phyloP scores from a whole-genome alignment of 2,113 vertebrate genomes.

The Brevimyrus niger region DNA sequence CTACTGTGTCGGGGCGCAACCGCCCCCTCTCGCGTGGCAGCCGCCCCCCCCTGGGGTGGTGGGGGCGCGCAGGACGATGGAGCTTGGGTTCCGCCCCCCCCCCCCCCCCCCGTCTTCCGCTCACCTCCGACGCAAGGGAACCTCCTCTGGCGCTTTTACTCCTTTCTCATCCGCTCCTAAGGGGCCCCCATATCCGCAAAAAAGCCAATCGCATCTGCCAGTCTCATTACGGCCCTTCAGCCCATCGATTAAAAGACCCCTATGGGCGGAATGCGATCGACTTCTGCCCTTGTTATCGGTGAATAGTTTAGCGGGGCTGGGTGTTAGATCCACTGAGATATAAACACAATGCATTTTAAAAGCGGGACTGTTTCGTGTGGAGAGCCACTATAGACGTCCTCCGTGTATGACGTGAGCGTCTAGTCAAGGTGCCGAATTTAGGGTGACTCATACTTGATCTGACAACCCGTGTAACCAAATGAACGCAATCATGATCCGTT shows the following conservation, averaged over 20 bases:
- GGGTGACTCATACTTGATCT: neutral
- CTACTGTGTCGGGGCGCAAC: too few species aligned
- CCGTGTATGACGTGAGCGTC: neutral
- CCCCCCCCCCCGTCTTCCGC: neutral
- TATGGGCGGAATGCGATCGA: slow-evolving; percentile 11
- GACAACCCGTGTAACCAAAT: neutral
- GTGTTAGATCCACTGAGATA: neutral
- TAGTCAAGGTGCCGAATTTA: neutral
- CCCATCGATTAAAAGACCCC: slow-evolving; percentile 9
- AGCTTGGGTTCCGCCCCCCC: too few species aligned
- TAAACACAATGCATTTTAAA: slow-evolving; percentile 8
- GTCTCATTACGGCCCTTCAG: slow-evolving; percentile 13
- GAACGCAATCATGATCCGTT: neutral
- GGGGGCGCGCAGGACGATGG: too few species aligned
- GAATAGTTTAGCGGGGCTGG: neutral
- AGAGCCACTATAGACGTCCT: neutral
- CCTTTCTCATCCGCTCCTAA: neutral
- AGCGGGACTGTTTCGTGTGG: neutral
- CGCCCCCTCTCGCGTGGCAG: too few species aligned
- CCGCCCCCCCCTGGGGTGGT: too few species aligned
- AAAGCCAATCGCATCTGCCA: neutral
- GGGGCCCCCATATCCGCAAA: neutral
- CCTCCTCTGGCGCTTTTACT: neutral
- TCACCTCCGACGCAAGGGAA: neutral
- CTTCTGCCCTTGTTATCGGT: slow-evolving; percentile 14